A percentile compares a stretch with the other conserved stretches of the same genome.
Conservation (phyloP, 2,888 invertebrate species). For the Euphydryas editha region DNA sequence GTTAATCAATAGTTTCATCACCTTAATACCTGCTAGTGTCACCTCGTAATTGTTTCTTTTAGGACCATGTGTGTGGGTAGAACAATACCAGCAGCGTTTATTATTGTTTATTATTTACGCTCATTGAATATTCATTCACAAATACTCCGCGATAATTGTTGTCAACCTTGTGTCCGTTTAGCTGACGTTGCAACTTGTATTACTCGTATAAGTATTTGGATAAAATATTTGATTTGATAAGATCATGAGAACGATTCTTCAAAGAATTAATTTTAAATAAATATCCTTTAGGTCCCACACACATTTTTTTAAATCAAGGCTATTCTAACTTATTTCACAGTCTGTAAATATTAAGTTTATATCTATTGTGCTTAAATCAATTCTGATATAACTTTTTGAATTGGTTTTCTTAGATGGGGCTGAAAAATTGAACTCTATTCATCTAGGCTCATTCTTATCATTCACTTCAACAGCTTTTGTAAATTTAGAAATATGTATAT, state of each 20-base stretch:
- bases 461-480: too few species aligned
- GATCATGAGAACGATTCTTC: not conserved
- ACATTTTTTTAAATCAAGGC: not conserved
- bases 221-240: not conserved
- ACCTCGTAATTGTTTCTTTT: conserved; percentile 14
- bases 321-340: too few species aligned
- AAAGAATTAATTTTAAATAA: not conserved
- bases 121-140: conserved; percentile 65
- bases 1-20: not conserved
- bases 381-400: too few species aligned
- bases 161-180: conserved; percentile 40
- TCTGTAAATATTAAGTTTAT: too few species aligned
- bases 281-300: too few species aligned
- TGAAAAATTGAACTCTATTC: too few species aligned
- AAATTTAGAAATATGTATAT: not conserved
- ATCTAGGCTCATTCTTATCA: too few species aligned
- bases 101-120: conserved; percentile 46
- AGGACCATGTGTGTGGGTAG: conserved; percentile 56
- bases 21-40: conserved; percentile 8
- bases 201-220: too few species aligned
- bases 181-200: conserved; percentile 2
- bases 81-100: conserved; percentile 55
- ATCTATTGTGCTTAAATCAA: too few species aligned
- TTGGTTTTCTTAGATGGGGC: too few species aligned
- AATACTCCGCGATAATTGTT: conserved; percentile 40